Evolutionary conservation across 2,888 invertebrate genomes (phyloP), one percentile per base, ranked within the genome.

Genomic region (Pyrochroa serraticornis): DNA sequence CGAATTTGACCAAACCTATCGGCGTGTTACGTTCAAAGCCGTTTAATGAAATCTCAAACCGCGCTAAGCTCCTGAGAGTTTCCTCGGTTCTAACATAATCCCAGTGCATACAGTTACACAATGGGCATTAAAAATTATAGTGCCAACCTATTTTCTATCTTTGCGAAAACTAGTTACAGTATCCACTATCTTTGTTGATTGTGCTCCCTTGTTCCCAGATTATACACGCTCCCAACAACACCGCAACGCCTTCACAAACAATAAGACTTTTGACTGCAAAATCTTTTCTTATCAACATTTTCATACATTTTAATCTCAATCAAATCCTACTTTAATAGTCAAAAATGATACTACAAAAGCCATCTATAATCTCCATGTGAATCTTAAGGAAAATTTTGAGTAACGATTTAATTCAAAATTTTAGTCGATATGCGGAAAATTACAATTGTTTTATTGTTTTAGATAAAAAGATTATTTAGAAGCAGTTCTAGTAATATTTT

Each of bases 51-150:
- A 65, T 60, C 57, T 61, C 54, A 50, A 62, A 65, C 57, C 60
- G 53, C 44, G 48, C 53, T 55, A 46, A 52, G 53, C 52, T 63
- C 61, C 49, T 56, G 22, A 36, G 56, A 54, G 45, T 63, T 45
- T 47, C 36, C 58, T 61, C 55, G 52, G 57, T 50, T 52, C 56
- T 38, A 55, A 59, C 63, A 61, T 67, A 65, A 64, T 64, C 65
- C 54, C 49, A 42, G 54, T 63, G 62, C 54, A 64, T 57, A 63
- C 60, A 64, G 62, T 62, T 62, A 53, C 54, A 65, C 64, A 67
- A 67, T 60, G 57, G 63, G 56, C 62, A 62, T 64, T 64, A 63
- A 60, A 66, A 64, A 64, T 64, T 58, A 64, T 64, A 63, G 67
- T 58, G 47, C 50, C 53, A 47, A 53, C 48, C 47, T 47, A 47